A percentile compares a stretch with the other conserved stretches of the same genome.
Evolutionary conservation across 1,140 invertebrate genomes (phyloP).

Genomic region (Calephelis nemesis): DNA sequence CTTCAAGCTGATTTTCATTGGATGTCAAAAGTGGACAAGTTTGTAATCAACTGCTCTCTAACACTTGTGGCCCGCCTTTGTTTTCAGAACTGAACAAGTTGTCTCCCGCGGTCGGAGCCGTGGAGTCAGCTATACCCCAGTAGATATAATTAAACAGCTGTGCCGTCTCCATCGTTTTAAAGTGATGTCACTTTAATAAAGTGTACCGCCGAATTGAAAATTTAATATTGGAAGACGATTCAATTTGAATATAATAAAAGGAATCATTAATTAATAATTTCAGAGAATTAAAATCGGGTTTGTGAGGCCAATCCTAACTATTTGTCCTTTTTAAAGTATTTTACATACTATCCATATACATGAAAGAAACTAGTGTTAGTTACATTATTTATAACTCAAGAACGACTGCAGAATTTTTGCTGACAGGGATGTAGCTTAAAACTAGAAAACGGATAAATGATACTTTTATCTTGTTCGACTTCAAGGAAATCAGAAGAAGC

Average conservation of each 20-base stretch:
- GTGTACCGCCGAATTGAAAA: conserved; percentile 15
- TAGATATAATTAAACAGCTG: conserved; percentile 69
- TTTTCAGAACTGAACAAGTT: conserved; percentile 48
- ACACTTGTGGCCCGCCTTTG: conserved; percentile 24
- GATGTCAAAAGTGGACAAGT: background rate
- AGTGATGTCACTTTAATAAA: conserved; percentile 30
- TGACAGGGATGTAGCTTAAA: no score
- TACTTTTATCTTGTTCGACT: no score
- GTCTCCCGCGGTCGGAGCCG: conserved; percentile 47
- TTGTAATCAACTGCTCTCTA: conserved; percentile 5
- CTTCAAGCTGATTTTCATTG: no score
- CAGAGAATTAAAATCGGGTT: background rate
- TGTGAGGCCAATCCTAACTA: no score
- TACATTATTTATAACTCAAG: background rate
- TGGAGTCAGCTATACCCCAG: conserved; percentile 54
- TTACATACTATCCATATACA: no score
- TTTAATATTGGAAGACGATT: conserved; percentile 15
- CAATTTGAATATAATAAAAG: conserved; percentile 12
- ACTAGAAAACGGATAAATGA: no score
- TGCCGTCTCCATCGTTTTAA: conserved; percentile 38
- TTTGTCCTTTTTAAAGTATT: no score
- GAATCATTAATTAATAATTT: conserved; percentile 3
- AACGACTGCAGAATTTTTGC: no score
- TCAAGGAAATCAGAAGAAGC: no score
- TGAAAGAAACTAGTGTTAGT: background rate